phyloP scores from a whole-genome alignment of 2,797 vertebrate species.

The Lemur catta region DNA sequence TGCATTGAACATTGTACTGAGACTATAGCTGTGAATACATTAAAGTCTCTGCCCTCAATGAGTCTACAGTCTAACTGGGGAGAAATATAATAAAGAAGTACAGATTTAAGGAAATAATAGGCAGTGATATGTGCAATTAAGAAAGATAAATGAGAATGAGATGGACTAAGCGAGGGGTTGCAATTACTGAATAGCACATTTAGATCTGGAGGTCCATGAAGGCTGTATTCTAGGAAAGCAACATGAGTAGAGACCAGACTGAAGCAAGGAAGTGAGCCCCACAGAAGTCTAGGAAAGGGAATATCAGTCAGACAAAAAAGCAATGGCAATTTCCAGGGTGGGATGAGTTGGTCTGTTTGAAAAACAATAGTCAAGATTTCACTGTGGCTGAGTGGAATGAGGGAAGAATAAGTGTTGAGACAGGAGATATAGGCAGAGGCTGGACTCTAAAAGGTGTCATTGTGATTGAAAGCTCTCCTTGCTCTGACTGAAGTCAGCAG shows the following conservation, averaged over 20 bases:
- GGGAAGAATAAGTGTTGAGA: not conserved
- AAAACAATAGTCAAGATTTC: not conserved
- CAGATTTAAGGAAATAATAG: not conserved
- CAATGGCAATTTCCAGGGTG: not conserved
- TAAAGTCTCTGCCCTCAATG: not conserved
- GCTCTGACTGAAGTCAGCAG: not conserved
- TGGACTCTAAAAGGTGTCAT: not conserved
- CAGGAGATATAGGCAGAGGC: not conserved
- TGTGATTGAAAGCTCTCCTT: not conserved
- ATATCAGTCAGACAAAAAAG: not conserved
- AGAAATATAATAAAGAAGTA: not conserved
- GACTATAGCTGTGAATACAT: not conserved
- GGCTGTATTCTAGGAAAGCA: not conserved
- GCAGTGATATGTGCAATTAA: not conserved
- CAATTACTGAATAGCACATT: not conserved
- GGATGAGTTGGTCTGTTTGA: not conserved
- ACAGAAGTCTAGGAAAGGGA: not conserved
- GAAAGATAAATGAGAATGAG: slow-evolving; percentile 6
- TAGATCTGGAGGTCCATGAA: not conserved
- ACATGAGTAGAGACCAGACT: not conserved
- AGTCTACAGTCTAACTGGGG: not conserved
- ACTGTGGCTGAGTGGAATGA: not conserved
- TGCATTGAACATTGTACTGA: not conserved
- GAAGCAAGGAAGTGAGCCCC: not conserved
- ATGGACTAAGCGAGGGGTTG: too few relatives aligned